These are phyloP conservation scores for Henricia sp. DNA, from an alignment of 53 echinoderm and acorn worm species.

Conservation along the genomic window DNA sequence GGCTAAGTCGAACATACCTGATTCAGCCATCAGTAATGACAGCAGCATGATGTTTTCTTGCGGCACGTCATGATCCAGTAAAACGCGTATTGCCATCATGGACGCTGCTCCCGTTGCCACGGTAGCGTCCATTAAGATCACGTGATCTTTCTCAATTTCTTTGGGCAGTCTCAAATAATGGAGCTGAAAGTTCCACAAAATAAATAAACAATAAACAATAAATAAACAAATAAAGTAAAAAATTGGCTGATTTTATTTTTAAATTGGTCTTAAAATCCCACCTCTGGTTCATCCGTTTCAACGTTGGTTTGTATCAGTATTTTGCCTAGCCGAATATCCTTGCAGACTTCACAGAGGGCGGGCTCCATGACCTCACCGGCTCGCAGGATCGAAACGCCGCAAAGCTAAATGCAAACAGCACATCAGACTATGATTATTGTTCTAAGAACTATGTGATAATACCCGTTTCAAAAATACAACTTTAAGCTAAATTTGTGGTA, in stretches of 20 bases:
- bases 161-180: slow-evolving; percentile 93
- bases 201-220: no score
- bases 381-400: slow-evolving; percentile 94
- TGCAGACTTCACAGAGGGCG: slow-evolving; percentile 94
- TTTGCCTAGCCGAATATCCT: slow-evolving; percentile 95
- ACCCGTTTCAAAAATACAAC: no score
- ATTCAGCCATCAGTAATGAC: slow-evolving; percentile 92
- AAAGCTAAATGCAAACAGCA: slow-evolving; percentile 70
- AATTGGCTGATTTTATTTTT: neutral
- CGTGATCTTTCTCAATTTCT: slow-evolving; percentile 91
- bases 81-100: slow-evolving; percentile 97
- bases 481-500: no score
- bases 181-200: slow-evolving; percentile 69
- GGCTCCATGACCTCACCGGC: slow-evolving; percentile 99
- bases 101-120: slow-evolving; percentile 99
- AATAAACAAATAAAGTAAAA: no score
- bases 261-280: slow-evolving; percentile 30
- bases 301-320: slow-evolving; percentile 96
- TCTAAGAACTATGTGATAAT: no score
- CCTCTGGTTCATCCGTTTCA: slow-evolving; percentile 94
- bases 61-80: slow-evolving; percentile 96
- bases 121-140: slow-evolving; percentile 98
- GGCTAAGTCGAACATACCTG: no score
- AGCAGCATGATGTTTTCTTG: slow-evolving; percentile 95
- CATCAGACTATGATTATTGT: no score